Percentiles rank a stretch among this genome's conserved stretches.
These are phyloP conservation scores for Danio kyathit DNA, from an alignment of 2,797 vertebrate genomes.

Conservation along the genomic window DNA sequence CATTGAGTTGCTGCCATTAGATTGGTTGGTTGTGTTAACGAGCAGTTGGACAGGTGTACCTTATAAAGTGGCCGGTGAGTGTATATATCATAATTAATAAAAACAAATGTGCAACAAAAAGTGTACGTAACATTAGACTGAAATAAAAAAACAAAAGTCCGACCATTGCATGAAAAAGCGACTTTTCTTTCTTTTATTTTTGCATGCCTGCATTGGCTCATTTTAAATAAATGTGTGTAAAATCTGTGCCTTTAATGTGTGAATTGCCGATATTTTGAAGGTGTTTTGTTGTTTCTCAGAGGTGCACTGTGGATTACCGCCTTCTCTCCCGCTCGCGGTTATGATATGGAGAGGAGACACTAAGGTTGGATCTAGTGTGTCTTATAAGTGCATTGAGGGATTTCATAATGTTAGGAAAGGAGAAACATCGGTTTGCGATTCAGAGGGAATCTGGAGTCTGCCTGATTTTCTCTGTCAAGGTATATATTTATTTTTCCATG, in stretches of 20 bases:
- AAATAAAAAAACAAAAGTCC: too few species aligned
- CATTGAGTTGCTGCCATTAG: too few species aligned
- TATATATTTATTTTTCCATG: conserved; percentile 58
- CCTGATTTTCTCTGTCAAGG: conserved; percentile 83
- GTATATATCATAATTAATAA: too few species aligned
- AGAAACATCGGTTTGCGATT: conserved; percentile 77
- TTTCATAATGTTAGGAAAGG: conserved; percentile 74
- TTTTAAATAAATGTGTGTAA: too few species aligned
- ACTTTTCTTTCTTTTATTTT: too few species aligned
- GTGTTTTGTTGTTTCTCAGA: conserved; percentile 69
- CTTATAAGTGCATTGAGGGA: conserved; percentile 81
- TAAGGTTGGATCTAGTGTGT: conserved; percentile 75
- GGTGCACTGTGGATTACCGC: conserved; percentile 81
- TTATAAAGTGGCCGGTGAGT: too few species aligned
- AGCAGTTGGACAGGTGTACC: too few species aligned
- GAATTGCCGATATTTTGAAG: background rate
- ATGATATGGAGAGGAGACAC: conserved; percentile 79
- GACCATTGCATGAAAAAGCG: too few species aligned
- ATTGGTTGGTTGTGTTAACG: too few species aligned
- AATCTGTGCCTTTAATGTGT: background rate
- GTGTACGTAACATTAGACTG: too few species aligned
- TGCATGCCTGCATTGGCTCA: too few species aligned
- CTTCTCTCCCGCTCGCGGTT: conserved; percentile 75
- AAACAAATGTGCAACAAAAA: too few species aligned
- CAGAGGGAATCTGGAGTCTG: conserved; percentile 80